Conservation (phyloP, 1,140 invertebrate species). For the Cephus cinctus region DNA sequence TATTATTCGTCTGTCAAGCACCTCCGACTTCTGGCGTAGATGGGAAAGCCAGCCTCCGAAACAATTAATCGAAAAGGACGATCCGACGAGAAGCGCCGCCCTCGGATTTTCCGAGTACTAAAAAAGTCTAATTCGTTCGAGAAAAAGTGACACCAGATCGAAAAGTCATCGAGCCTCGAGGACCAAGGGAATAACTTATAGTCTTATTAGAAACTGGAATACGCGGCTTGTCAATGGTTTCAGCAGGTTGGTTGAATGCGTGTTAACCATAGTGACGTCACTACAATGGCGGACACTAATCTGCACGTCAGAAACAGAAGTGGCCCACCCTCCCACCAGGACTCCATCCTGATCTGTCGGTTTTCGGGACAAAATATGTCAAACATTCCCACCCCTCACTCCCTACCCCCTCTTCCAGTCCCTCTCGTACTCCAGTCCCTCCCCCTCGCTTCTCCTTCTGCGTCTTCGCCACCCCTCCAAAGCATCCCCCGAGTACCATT, state of each 20-base stretch:
- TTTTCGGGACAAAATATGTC: conserved; percentile 53
- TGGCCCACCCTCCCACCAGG: conserved; percentile 30
- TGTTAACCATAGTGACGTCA: conserved; percentile 55
- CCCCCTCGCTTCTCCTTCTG: too few species aligned
- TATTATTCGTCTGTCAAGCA: conserved; percentile 55
- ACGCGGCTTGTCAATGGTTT: conserved; percentile 38
- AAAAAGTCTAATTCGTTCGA: conserved; percentile 6
- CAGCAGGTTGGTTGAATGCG: conserved; percentile 43
- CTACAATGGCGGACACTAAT: conserved; percentile 59
- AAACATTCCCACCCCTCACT: conserved; percentile 43
- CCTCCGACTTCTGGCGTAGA: conserved; percentile 39
- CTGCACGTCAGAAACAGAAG: conserved; percentile 55
- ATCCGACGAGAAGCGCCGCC: neutral
- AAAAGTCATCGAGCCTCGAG: too few species aligned
- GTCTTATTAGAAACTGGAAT: too few species aligned
- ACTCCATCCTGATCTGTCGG: conserved; percentile 45
- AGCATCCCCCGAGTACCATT: too few species aligned
- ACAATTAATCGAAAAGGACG: conserved; percentile 8
- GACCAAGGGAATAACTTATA: too few species aligned
- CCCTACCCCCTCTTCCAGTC: too few species aligned
- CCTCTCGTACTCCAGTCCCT: too few species aligned
- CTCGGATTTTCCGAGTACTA: neutral
- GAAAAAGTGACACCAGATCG: neutral
- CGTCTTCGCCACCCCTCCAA: too few species aligned
- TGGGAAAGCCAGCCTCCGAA: conserved; percentile 7